Evolutionary conservation across 1,140 invertebrate genomes (phyloP).

Genomic region (Coboldia fuscipes): DNA sequence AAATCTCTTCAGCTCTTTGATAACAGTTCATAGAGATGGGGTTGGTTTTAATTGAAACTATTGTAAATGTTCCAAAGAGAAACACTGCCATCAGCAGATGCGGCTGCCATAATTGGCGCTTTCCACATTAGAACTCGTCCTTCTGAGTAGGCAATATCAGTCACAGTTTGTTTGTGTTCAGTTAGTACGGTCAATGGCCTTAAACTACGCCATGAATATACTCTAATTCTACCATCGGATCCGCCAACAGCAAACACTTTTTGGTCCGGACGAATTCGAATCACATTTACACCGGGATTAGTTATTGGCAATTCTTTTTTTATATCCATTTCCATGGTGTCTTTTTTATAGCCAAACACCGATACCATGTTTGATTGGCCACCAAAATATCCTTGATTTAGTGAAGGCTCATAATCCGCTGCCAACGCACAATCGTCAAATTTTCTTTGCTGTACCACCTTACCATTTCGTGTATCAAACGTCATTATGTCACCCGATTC

Average conservation of each 20-base stretch:
- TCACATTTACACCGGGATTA: conserved; percentile 45
- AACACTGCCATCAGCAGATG: conserved; percentile 43
- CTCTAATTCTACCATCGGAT: conserved; percentile 51
- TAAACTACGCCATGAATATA: conserved; percentile 59
- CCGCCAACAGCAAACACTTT: conserved; percentile 54
- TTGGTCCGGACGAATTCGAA: conserved; percentile 44
- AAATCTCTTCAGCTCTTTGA: too few relatives aligned
- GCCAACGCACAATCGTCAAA: conserved; percentile 41
- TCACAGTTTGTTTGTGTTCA: conserved; percentile 39
- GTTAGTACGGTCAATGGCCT: conserved; percentile 49
- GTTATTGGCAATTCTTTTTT: conserved; percentile 36
- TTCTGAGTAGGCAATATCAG: conserved; percentile 42
- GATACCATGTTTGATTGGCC: conserved; percentile 34
- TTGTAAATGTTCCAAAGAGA: conserved; percentile 57
- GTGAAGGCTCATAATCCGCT: conserved; percentile 38
- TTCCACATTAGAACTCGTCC: conserved; percentile 36
- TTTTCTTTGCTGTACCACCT: conserved; percentile 30
- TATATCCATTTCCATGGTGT: conserved; percentile 29
- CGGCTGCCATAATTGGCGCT: conserved; percentile 47
- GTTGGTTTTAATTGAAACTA: too few relatives aligned
- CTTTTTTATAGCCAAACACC: conserved; percentile 28
- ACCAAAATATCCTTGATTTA: conserved; percentile 38
- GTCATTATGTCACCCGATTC: conserved; percentile 40
- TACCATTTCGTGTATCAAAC: conserved; percentile 38
- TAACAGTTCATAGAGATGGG: too few relatives aligned